A percentile compares a stretch with the other conserved stretches of the same genome.
Conservation (phyloP, 2,888 invertebrate species). For the Erynnis tages region DNA sequence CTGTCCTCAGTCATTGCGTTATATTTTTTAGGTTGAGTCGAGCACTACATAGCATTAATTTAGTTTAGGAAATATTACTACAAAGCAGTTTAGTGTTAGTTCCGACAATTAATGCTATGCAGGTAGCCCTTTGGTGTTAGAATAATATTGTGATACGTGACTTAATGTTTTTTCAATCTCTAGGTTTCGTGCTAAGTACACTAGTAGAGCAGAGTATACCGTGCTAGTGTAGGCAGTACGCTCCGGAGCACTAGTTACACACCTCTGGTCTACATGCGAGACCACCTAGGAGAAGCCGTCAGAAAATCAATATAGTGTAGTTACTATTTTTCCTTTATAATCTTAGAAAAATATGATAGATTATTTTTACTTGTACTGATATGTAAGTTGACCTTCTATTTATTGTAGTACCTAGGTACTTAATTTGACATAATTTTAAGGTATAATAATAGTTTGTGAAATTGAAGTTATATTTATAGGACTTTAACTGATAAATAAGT, state of each 20-base stretch:
- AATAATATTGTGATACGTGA: constrained; percentile 48
- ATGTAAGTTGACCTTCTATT: constrained; percentile 78
- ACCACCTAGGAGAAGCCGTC: constrained; percentile 77
- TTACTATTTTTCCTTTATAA: constrained; percentile 58
- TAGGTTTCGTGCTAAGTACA: constrained; percentile 82
- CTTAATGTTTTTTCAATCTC: constrained; percentile 79
- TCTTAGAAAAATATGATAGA: constrained; percentile 63
- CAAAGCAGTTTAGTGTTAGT: constrained; percentile 46
- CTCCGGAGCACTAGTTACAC: constrained; percentile 80
- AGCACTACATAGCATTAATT: constrained; percentile 77
- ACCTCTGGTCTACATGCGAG: constrained; percentile 74
- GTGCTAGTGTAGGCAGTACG: constrained; percentile 81
- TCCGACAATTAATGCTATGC: constrained; percentile 72
- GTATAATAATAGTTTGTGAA: constrained; percentile 66
- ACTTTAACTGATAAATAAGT: constrained; percentile 65
- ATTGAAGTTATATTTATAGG: constrained; percentile 56
- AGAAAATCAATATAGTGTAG: constrained; percentile 72
- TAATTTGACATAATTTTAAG: constrained; percentile 72
- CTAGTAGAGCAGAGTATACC: constrained; percentile 78
- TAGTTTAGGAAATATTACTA: constrained; percentile 47
- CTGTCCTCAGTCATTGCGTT: constrained; percentile 38
- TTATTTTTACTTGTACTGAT: constrained; percentile 71
- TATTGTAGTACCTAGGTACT: constrained; percentile 80
- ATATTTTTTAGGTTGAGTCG: constrained; percentile 42
- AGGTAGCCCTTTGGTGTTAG: constrained; percentile 61